A percentile compares a stretch with the other conserved stretches of the same genome.
phyloP scores from a whole-genome alignment of 2,888 invertebrate genomes.

The Orthosia incerta region DNA sequence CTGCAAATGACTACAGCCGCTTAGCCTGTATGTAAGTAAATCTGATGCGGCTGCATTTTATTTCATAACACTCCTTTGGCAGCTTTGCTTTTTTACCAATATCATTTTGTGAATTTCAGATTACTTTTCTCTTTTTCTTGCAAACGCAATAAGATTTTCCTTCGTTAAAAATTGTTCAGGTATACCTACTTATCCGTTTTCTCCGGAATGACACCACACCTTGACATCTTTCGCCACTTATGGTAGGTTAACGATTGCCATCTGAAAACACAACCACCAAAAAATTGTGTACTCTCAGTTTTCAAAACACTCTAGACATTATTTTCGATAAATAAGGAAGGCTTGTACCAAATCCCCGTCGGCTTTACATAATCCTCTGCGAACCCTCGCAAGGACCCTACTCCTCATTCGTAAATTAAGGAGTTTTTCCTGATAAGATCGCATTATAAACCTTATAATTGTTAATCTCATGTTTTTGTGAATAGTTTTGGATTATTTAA shows the following conservation, averaged over 20 bases:
- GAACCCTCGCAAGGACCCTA: conserved; percentile 6
- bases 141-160: neutral
- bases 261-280: conserved; percentile 4
- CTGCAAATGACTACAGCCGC: no score
- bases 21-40: no score
- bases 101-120: neutral
- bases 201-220: neutral
- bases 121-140: neutral
- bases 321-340: conserved; percentile 58
- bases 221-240: neutral
- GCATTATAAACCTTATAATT: conserved; percentile 25
- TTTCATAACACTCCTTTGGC: no score
- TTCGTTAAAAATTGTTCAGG: no score
- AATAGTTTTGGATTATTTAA: neutral
- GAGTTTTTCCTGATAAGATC: conserved; percentile 21
- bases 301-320: conserved; percentile 41
- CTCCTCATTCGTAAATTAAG: conserved; percentile 49
- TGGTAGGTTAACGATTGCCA: no score
- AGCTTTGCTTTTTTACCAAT: neutral
- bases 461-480: conserved; percentile 3
- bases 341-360: conserved; percentile 37
- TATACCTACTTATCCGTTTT: neutral
- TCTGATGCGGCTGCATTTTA: no score
- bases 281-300: conserved; percentile 22
- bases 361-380: conserved; percentile 55